Evolutionary conservation across 2,113 vertebrate genomes (phyloP), one percentile per base, ranked within the genome.

Genomic region (Pelecanoides urinatrix): DNA sequence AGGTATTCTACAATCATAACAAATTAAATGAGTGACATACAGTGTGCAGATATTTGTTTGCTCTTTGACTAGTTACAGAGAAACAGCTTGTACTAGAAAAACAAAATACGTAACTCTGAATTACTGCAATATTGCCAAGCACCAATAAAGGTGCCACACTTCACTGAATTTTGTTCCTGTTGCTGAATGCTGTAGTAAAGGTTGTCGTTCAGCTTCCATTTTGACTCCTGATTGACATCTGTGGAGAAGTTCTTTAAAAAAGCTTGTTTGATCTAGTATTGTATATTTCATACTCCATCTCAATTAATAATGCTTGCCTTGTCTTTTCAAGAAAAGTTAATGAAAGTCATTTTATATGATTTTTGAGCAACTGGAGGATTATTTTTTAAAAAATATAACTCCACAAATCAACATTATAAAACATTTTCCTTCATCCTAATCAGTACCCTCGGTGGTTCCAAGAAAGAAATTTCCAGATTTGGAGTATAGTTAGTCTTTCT

Each of bases 21-120:
- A 95, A 94, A 93, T 93, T 76, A 83, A 94, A 86, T 65, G 70
- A 86, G 40, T 92, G 92, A 25, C 71, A 91, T 65, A 63, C 15
- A 83, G 20, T 42, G 70, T 67, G 68, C 70, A 91, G 79, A 72
- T 88, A 95, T 70, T 94, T 96, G 77, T 88, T 97, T 96, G 87
- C 53, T 94, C 71, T 94, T 92, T 88, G 63, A 86, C 70, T 94
- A 86, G 42, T 81, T 90, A 87, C 36, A 76, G 11, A 78, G 85
- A 94, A 97, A 88, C 81, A 94, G 84, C 38, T 87, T 92, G 86
- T 67, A 75, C 50, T 71, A 77, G 77, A 78, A 95, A 94, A 93
- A 52, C 75, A 80, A 94, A 90, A 77, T 74, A 73, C 59, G 67
- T 73, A 86, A 70, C 38, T 70, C 40, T 67, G 67, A 88, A 70